Evolutionary conservation across 2,113 vertebrate genomes (phyloP).

Genomic region (Cricetomys ansorgei): DNA sequence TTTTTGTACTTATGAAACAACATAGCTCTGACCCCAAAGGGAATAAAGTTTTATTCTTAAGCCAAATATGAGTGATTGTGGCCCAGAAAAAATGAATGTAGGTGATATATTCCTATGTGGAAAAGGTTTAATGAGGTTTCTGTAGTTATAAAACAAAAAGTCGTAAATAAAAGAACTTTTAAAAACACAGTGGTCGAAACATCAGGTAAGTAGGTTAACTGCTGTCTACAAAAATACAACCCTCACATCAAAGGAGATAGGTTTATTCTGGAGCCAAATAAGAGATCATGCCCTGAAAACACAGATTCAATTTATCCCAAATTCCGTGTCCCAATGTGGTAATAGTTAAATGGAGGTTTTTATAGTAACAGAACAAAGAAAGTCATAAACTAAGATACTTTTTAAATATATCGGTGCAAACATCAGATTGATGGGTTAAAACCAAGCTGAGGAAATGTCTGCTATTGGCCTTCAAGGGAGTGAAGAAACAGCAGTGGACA

Average conservation of each 20-base stretch:
- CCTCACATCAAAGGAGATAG: neutral
- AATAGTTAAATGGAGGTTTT: neutral
- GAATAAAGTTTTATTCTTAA: neutral
- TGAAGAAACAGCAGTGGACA: neutral
- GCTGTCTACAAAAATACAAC: neutral
- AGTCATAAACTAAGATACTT: neutral
- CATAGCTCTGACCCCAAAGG: neutral
- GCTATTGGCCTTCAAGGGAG: neutral
- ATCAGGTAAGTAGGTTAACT: neutral
- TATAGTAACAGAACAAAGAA: neutral
- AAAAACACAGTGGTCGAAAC: neutral
- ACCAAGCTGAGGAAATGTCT: neutral
- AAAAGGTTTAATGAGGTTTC: neutral
- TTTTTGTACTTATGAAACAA: neutral
- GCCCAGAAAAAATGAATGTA: neutral
- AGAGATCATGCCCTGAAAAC: neutral
- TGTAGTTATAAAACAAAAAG: neutral
- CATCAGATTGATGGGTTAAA: neutral
- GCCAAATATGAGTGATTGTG: neutral
- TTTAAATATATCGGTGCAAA: neutral
- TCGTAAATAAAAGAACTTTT: neutral
- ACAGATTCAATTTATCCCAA: neutral
- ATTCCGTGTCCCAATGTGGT: neutral
- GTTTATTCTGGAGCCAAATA: neutral
- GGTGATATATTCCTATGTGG: neutral